Percentiles rank a stretch among this genome's conserved stretches.
phyloP scores from a whole-genome alignment of 2,888 invertebrate species.

The Drosophila koepferae region DNA sequence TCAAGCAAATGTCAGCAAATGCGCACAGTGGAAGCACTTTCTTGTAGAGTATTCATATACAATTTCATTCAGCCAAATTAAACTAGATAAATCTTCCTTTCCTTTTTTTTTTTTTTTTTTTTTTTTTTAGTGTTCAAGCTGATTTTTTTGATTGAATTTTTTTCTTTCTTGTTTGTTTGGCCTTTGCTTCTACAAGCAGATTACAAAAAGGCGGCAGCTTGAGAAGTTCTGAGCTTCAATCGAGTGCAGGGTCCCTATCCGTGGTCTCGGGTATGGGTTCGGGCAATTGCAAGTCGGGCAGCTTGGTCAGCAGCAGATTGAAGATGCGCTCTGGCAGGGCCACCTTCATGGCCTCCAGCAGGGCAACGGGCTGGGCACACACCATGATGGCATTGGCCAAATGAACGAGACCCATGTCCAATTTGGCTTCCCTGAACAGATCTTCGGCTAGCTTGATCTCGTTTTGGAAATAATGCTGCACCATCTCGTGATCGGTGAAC shows the following conservation, averaged over 20 bases:
- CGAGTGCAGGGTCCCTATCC: constrained; percentile 13
- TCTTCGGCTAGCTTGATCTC: constrained; percentile 42
- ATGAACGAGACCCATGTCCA: constrained; percentile 45
- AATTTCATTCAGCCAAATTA: too few species aligned
- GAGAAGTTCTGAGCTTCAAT: constrained; percentile 1
- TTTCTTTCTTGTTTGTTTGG: background rate
- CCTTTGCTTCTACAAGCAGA: background rate
- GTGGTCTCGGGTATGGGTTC: background rate
- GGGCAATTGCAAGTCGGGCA: constrained; percentile 30
- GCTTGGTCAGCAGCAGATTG: constrained; percentile 24
- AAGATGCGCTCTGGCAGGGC: constrained; percentile 38
- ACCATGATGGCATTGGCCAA: constrained; percentile 47
- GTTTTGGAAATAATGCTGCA: constrained; percentile 40
- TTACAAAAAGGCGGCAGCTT: background rate
- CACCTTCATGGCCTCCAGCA: constrained; percentile 34
- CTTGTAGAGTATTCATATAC: too few species aligned
- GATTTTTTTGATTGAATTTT: background rate
- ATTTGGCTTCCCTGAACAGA: constrained; percentile 20
- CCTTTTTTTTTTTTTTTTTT: too few species aligned
- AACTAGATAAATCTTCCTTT: too few species aligned
- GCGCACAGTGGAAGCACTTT: too few species aligned
- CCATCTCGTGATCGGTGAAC: constrained; percentile 26
- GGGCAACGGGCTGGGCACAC: constrained; percentile 42
- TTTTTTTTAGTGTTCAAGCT: too few species aligned
- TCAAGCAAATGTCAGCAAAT: too few species aligned